Evolutionary conservation across 2,888 invertebrate genomes (phyloP), one percentile per base, ranked within the genome.

Genomic region (Seira musarum): DNA sequence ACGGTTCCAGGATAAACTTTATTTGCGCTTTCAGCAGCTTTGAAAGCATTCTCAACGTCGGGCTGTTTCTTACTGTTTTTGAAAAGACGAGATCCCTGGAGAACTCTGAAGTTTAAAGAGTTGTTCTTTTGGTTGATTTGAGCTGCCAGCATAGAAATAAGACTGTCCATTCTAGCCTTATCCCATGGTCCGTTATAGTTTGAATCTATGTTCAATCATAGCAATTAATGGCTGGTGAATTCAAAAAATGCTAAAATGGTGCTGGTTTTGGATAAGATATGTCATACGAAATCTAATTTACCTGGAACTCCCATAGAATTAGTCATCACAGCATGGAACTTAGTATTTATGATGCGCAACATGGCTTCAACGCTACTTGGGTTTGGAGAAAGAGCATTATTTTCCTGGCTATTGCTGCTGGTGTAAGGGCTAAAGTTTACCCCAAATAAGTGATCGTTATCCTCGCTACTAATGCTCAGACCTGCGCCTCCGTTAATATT

Each of bases 21-120:
- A 24, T 85, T 85, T 0, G 85, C 85, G 49, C 83, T 83, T 21
- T 10, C 40, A 13, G 82, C 83, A 21, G 85, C 84, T 0, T 74
- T 21, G 21, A 83, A 82, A 17, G 84, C 85, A 67, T 83, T 83
- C 65, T 84, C 72, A 13, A 84, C 81, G 53, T 85, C 85, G 15
- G 77, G 65, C 5, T 66, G 64, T 46, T 68, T 69, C 1, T 78
- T 67, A 0, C 72, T 61, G 30, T 68, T 67, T 76, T 85, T 83
- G 57, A 68, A 81, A 1, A 84, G 74, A 35, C 84, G 19, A 8
- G 24, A 19, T 1, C 63, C 85, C 30, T 80, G 79, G 46, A 80
- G 79, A 1, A 85, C 83, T 1, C 73, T 73, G 5, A 85, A 64
- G 17, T 57, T 68, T 0, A 65, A 70, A 10, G 65, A 15, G 0